Evolutionary conservation across 1,140 invertebrate species (phyloP).

Genomic region (Drosophila carrolli): DNA sequence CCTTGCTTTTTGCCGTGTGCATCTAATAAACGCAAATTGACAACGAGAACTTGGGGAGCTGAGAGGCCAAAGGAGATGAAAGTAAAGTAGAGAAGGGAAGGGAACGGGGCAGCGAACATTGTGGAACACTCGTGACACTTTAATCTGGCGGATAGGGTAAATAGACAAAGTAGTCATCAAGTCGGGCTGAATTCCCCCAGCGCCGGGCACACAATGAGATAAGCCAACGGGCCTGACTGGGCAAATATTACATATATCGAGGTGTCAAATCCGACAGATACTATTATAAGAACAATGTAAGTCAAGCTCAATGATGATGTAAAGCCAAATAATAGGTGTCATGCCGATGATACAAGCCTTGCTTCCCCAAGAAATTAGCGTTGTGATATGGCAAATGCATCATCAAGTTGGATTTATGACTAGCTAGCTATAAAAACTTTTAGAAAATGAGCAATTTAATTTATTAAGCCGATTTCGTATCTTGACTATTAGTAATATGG

Average conservation of each 20-base stretch:
- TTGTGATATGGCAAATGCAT: not conserved
- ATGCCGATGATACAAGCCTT: constrained; percentile 6
- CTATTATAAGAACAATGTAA: constrained; percentile 39
- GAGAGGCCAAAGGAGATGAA: not conserved
- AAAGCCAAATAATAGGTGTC: constrained; percentile 15
- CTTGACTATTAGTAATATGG: too few relatives aligned
- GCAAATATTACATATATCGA: constrained; percentile 33
- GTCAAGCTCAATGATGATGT: constrained; percentile 29
- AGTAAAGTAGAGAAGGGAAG: not conserved
- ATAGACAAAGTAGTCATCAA: constrained; percentile 60
- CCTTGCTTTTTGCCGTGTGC: constrained; percentile 45
- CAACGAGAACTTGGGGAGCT: constrained; percentile 17
- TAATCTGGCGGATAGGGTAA: constrained; percentile 69
- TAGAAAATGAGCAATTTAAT: not conserved
- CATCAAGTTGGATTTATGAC: constrained; percentile 5
- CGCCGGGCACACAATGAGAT: constrained; percentile 32
- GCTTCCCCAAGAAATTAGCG: constrained; percentile 20
- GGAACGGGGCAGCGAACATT: not conserved
- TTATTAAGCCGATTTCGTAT: not conserved
- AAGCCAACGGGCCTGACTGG: constrained; percentile 35
- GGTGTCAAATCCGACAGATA: constrained; percentile 31
- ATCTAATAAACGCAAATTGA: constrained; percentile 78
- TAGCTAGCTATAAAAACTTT: not conserved
- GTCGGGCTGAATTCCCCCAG: constrained; percentile 35
- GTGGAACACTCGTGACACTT: constrained; percentile 66